Base-by-base conservation (phyloP, 2,888 invertebrate genomes). In the Resseliella maxima region DNA sequence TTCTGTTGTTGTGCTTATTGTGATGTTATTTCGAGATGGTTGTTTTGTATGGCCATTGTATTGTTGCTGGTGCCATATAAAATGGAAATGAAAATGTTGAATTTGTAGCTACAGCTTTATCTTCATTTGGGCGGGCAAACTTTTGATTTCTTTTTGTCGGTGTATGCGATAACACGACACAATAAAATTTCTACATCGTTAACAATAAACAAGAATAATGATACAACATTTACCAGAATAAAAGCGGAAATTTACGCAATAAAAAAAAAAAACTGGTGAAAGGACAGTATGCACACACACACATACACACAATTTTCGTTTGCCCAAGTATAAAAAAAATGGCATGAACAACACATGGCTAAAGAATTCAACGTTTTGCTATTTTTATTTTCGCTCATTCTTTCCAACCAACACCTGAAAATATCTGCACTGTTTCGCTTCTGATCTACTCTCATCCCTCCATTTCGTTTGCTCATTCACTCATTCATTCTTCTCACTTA, bases 81-180 rank as follows among this genome's bases (percentile, higher is more conserved):
- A 27, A 35, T 72, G 31, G 35, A 72, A 72, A 72, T 72, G 72
- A 72, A 72, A 31, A 72, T 72, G 72, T 72, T 31, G 72, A 72
- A 72, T 31, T 72, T 72, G 72, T 72, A 72, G 72, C 72, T 72
- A 72, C 72, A 72, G 72, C 35, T 72, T 72, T 72, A 72, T 72
- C 72, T 72, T 72, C 31, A 72, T 72, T 72, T 72, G 72, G 72
- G 72, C 27, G 72, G 72, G 72, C 31, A 50, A 72, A 72, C 72
- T 72, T 72, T 72, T 31, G 72, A 72, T 72, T 72, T 15, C 72
- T 15, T 27, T 72, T 31, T 72, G 72, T 31, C 27, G 31, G 31
- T 72, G 72, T 72, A 15, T 72, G 35, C 72, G 72, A 72, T 72
- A 72, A 72, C 31, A 72, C 31, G 31, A 72, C 72, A 72, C 72